Evolutionary conservation across 2,113 vertebrate genomes (phyloP).

Genomic region (Sinocyclocheilus grahami): DNA sequence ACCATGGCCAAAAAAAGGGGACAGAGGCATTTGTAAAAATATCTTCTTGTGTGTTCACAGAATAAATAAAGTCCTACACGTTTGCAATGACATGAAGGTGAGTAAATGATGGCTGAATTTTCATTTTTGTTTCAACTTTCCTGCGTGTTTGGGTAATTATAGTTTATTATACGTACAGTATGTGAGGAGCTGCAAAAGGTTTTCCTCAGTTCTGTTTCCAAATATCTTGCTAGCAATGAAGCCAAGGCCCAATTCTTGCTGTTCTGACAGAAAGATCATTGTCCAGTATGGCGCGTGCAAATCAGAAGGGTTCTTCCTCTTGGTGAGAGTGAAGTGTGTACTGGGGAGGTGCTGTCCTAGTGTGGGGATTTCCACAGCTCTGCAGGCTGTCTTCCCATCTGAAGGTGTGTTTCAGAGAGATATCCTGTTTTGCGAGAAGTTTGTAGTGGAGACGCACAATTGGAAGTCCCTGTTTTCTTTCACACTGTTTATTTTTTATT

Average conservation of each 20-base stretch:
- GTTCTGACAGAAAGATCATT: neutral
- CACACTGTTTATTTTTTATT: neutral
- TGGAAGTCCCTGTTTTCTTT: conserved; percentile 9
- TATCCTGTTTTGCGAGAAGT: conserved; percentile 72
- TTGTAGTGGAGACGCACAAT: conserved; percentile 28
- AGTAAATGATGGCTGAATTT: neutral
- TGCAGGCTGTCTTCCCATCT: neutral
- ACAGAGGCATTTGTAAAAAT: neutral
- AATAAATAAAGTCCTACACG: neutral
- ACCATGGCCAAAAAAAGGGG: neutral
- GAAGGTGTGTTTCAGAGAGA: conserved; percentile 1
- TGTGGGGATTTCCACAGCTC: conserved; percentile 68
- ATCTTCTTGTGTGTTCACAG: neutral
- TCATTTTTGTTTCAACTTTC: neutral
- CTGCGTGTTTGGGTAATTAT: neutral
- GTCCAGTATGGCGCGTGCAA: neutral
- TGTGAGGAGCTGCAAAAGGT: neutral
- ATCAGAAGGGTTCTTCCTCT: neutral
- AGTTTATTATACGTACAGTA: neutral
- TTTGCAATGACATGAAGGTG: neutral
- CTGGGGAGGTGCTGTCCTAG: neutral
- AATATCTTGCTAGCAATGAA: no score
- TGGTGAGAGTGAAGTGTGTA: neutral
- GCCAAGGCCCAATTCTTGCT: neutral
- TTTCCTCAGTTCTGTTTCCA: neutral